A percentile compares a stretch with the other conserved stretches of the same genome.
Conservation (phyloP, 2,113 vertebrate species). For the Clarias batrachus region DNA sequence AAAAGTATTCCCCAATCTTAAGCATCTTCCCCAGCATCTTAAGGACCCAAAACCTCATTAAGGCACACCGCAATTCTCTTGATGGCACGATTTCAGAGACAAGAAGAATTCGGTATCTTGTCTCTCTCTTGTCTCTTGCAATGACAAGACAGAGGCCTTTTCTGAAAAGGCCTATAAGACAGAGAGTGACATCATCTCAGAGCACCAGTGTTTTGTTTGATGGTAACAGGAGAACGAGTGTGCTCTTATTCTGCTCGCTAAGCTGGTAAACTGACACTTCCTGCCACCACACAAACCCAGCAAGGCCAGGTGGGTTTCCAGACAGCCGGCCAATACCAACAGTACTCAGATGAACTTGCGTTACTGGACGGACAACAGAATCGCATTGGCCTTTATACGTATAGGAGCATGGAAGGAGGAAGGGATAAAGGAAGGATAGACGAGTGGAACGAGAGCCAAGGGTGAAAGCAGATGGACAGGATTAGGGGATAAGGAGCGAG, state of each 20-base stretch:
- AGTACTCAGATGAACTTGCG: background rate
- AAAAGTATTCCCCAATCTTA: background rate
- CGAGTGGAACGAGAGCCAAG: background rate
- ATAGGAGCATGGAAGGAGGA: background rate
- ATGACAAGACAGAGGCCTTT: background rate
- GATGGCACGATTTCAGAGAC: background rate
- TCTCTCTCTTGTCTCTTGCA: background rate
- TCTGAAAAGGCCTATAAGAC: constrained; percentile 21
- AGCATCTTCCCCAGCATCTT: too few species aligned
- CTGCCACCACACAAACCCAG: constrained; percentile 49
- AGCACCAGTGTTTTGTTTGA: constrained; percentile 33
- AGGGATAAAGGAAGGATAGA: constrained; percentile 12
- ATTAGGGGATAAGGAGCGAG: constrained; percentile 43
- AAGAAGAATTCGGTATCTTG: background rate
- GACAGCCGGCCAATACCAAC: background rate
- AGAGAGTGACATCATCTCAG: constrained; percentile 43
- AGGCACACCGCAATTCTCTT: background rate
- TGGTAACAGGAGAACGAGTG: constrained; percentile 48
- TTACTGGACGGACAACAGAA: background rate
- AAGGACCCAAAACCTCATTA: background rate
- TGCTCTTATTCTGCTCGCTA: constrained; percentile 34
- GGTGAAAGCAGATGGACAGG: constrained; percentile 39
- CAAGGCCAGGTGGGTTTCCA: constrained; percentile 43
- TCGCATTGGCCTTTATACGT: background rate
- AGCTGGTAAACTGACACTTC: constrained; percentile 55